phyloP scores from a whole-genome alignment of 2,888 invertebrate species.

The Pollenia amentaria region DNA sequence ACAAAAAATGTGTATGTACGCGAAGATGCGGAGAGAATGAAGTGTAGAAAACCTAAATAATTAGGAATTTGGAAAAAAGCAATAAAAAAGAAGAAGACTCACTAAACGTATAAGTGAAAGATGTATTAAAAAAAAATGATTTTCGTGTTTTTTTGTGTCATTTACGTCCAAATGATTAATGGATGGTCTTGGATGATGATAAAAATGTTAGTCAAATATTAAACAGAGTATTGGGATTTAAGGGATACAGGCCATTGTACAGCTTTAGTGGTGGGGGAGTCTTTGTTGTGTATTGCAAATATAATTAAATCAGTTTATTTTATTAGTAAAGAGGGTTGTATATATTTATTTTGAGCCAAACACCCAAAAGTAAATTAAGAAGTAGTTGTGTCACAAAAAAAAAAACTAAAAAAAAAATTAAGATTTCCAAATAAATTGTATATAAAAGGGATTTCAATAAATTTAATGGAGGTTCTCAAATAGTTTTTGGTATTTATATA shows the following conservation, averaged over 20 bases:
- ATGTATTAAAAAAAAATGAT: slow-evolving; percentile 4
- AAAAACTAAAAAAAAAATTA: too few relatives aligned
- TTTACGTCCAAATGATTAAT: slow-evolving; percentile 51
- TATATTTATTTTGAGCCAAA: background rate
- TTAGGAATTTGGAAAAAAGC: slow-evolving; percentile 20
- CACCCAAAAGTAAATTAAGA: too few relatives aligned
- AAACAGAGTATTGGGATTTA: background rate
- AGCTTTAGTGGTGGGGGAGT: too few relatives aligned
- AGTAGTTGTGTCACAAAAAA: too few relatives aligned
- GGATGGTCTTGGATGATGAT: slow-evolving; percentile 28
- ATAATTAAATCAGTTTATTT: too few relatives aligned
- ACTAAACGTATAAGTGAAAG: background rate
- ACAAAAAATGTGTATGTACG: slow-evolving; percentile 10
- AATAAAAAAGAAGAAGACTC: background rate
- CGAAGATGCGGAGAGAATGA: background rate
- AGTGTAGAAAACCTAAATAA: slow-evolving; percentile 35
- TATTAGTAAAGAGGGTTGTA: background rate
- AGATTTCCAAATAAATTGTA: too few relatives aligned
- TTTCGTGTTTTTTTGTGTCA: slow-evolving; percentile 23
- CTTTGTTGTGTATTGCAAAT: too few relatives aligned
- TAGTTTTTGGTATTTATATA: too few relatives aligned
- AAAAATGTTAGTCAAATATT: background rate
- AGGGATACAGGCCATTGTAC: background rate
- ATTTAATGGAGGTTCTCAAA: too few relatives aligned
- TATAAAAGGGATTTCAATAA: too few relatives aligned